Evolutionary conservation across 2,113 vertebrate species (phyloP), one percentile per base, ranked within the genome.

Genomic region (Centrocercus urophasianus): DNA sequence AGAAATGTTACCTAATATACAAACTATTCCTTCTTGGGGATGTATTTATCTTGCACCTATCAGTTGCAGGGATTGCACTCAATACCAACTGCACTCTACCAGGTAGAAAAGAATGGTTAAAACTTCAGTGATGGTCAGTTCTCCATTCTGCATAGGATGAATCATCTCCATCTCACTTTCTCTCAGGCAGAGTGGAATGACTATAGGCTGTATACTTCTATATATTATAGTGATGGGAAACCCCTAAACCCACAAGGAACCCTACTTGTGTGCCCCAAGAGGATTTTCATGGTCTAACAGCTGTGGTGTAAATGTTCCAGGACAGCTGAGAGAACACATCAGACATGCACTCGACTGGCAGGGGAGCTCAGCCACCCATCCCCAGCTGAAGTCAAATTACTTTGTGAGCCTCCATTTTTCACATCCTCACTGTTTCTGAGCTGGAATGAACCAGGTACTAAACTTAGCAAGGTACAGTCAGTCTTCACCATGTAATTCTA

Each of bases 101-200:
- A 81, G 61, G 69, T 48, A 91, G 38, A 90, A 89, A 86, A 90
- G 36, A 76, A 81, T 74, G 57, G 79, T 65, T 90, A 90, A 92
- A 85, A 93, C 86, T 78, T 88, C 10, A 25, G 61, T 86, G 57
- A 66, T 84, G 70, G 88, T 92, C 7, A 1, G 75, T 90, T 91
- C 79, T 75, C 52, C 20, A 22, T 69, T 88, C 76, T 91, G 85
- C 73, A 73, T 72, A 2, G 1, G 70, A 61, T 75, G 91, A 67
- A 93, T 66, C 88, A 92, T 94, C 89, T 95, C 56, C 73, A 67
- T 75, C 93, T 93, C 70, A 86, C 73, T 93, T 95, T 83, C 88
- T 63, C 61, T 63, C 83, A 69, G 3, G 4, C 54, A 86, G 59
- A 90, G 34, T 28, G 61, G 52, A 81, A 43, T 61, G 67, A 81